Evolutionary conservation across 2,113 vertebrate species (phyloP).

Genomic region (Corythornis madagascariensis): DNA sequence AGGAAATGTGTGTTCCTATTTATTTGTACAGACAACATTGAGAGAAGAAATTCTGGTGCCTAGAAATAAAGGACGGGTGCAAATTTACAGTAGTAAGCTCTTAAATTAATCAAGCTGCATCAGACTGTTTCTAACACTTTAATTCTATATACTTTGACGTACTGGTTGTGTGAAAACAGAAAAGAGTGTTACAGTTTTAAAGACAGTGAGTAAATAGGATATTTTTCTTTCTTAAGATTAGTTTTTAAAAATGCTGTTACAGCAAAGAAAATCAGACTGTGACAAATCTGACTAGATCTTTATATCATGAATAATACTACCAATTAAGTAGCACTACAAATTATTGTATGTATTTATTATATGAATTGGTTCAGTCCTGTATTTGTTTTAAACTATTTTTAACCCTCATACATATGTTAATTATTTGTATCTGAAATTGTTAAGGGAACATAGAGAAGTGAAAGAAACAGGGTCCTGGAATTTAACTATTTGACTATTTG

Average conservation of each 20-base stretch:
- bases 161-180: not conserved
- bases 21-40: not conserved
- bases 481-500: not conserved
- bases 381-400: not conserved
- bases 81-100: not conserved
- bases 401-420: not conserved
- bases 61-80: not conserved
- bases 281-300: not conserved
- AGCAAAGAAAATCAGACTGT: not conserved
- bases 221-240: not conserved
- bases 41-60: not conserved
- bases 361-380: not conserved
- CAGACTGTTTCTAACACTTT: not conserved
- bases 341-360: not conserved
- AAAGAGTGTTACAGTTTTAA: not conserved
- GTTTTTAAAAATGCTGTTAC: not conserved
- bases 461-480: not conserved
- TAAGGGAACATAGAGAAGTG: not conserved
- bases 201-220: not conserved
- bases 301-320: not conserved
- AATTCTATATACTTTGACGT: not conserved
- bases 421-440: not conserved
- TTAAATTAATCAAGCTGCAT: not conserved
- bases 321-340: not conserved
- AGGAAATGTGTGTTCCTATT: not conserved